phyloP scores from a whole-genome alignment of 1,140 invertebrate species.

The Gryon sp. region DNA sequence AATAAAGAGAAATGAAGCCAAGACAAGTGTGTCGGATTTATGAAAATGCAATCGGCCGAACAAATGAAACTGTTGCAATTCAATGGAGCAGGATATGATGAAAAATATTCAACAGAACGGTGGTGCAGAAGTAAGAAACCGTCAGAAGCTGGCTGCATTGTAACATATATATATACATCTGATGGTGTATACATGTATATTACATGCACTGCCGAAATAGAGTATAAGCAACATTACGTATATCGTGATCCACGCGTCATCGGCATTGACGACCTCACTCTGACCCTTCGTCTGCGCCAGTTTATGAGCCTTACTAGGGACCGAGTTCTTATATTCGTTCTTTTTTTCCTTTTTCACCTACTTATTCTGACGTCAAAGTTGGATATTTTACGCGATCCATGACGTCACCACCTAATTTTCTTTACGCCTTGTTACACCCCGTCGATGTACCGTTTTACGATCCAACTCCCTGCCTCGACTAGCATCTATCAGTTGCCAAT shows the following conservation, averaged over 20 bases:
- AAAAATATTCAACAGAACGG: conserved; percentile 45
- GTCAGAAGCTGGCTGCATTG: conserved; percentile 7
- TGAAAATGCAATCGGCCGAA: conserved; percentile 50
- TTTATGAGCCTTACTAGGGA: conserved; percentile 72
- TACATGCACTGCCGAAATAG: conserved; percentile 15
- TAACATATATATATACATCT: neutral
- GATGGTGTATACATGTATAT: neutral
- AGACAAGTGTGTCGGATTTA: conserved; percentile 48
- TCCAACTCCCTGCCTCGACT: conserved; percentile 11
- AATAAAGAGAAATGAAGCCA: conserved; percentile 22
- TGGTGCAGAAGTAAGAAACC: conserved; percentile 11
- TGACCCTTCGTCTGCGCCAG: conserved; percentile 50
- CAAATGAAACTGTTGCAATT: conserved; percentile 51
- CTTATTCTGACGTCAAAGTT: conserved; percentile 35
- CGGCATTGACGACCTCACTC: conserved; percentile 77
- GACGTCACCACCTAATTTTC: conserved; percentile 75
- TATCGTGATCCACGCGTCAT: conserved; percentile 79
- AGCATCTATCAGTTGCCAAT: conserved; percentile 63
- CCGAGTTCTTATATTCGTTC: conserved; percentile 50
- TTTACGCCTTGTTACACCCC: conserved; percentile 73
- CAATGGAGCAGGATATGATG: conserved; percentile 42
- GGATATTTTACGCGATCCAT: conserved; percentile 53
- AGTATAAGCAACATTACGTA: conserved; percentile 67
- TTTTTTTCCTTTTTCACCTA: conserved; percentile 59
- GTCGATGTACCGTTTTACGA: conserved; percentile 73